Conservation (phyloP, 2,888 invertebrate species). For the Colostygia pectinataria region DNA sequence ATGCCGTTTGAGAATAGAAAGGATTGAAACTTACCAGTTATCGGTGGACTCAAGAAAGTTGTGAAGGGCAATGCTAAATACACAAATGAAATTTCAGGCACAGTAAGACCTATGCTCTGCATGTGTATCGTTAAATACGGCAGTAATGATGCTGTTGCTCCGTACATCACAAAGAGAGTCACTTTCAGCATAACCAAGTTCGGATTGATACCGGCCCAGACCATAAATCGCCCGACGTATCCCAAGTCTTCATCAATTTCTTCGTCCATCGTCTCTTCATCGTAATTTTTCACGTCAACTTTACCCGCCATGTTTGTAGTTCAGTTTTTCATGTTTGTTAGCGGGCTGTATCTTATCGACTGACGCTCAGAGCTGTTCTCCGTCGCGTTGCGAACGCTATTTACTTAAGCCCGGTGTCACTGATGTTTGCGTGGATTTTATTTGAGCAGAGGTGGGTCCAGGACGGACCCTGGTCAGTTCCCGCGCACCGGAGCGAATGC, state of each 20-base stretch:
- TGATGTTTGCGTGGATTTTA: slow-evolving; percentile 32
- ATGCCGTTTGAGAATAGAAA: slow-evolving; percentile 6
- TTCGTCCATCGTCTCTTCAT: slow-evolving; percentile 76
- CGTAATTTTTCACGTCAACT: slow-evolving; percentile 71
- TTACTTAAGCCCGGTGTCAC: slow-evolving; percentile 60
- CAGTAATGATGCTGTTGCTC: slow-evolving; percentile 91
- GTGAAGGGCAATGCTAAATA: slow-evolving; percentile 94
- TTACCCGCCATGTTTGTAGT: slow-evolving; percentile 65
- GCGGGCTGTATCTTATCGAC: slow-evolving; percentile 75
- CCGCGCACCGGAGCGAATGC: slow-evolving; percentile 74
- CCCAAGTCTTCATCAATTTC: slow-evolving; percentile 64
- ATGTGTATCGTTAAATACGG: slow-evolving; percentile 95
- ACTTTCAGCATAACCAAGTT: slow-evolving; percentile 91
- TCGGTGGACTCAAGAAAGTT: slow-evolving; percentile 92
- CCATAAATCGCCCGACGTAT: slow-evolving; percentile 72
- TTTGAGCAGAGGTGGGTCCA: slow-evolving; percentile 52
- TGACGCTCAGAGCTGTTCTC: slow-evolving; percentile 60
- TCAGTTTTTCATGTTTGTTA: slow-evolving; percentile 67
- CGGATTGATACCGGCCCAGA: slow-evolving; percentile 85
- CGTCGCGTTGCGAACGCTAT: slow-evolving; percentile 59
- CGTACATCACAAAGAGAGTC: slow-evolving; percentile 92
- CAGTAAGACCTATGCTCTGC: slow-evolving; percentile 93
- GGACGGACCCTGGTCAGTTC: slow-evolving; percentile 50
- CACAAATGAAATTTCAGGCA: slow-evolving; percentile 93
- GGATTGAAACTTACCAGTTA: slow-evolving; percentile 85